phyloP scores from a whole-genome alignment of 2,797 vertebrate genomes.

The Telmatherina bonti region DNA sequence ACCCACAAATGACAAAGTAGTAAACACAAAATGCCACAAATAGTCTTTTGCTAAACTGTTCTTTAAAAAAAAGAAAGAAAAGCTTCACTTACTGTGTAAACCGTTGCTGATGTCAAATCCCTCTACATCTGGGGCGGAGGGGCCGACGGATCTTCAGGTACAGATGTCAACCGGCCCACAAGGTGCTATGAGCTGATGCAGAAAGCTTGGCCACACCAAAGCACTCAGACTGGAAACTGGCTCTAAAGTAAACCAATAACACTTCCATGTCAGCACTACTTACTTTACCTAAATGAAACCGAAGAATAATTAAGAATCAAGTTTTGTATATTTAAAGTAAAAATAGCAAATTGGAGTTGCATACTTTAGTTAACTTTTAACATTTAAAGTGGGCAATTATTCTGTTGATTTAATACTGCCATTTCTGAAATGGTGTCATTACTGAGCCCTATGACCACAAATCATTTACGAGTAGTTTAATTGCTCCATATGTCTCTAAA shows the following conservation, averaged over 20 bases:
- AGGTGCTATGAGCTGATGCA: constrained; percentile 31
- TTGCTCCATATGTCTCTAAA: background rate
- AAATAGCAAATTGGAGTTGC: background rate
- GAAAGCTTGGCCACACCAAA: constrained; percentile 36
- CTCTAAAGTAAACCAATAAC: constrained; percentile 19
- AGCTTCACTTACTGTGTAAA: constrained; percentile 71
- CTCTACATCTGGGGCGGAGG: constrained; percentile 79
- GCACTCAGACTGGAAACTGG: constrained; percentile 30
- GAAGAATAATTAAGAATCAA: background rate
- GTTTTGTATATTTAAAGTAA: background rate
- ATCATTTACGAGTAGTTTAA: background rate
- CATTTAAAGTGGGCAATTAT: background rate
- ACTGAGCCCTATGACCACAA: background rate
- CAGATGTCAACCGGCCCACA: constrained; percentile 49
- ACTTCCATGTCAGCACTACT: background rate
- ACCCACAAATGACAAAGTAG: background rate
- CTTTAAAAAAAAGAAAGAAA: background rate
- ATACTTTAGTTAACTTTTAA: background rate
- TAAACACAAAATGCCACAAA: constrained; percentile 16
- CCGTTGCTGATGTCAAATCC: constrained; percentile 76
- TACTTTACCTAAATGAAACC: background rate
- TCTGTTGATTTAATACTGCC: background rate
- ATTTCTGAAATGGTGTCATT: background rate
- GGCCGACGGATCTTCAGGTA: constrained; percentile 61
- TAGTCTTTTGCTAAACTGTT: background rate